Base-by-base conservation (phyloP, 1,140 invertebrate genomes). In the Drosophila nigrodunni region DNA sequence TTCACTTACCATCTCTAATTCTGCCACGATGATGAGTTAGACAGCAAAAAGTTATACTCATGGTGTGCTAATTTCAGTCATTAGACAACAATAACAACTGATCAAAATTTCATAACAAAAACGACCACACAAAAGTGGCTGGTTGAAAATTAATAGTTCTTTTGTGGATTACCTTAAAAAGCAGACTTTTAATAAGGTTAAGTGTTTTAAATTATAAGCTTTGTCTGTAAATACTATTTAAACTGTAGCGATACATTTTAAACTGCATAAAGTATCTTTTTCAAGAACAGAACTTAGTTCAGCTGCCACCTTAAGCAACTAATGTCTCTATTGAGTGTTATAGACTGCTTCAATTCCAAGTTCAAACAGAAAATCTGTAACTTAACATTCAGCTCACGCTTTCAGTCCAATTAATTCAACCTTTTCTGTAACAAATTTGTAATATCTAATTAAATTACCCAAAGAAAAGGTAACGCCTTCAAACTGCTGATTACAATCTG, bases 1-100 rank as follows among this genome's bases (percentile, higher is more conserved):
- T 72, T 57, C 43, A 30, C 39, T 54, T 37, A 41, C 43, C 18
- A 71, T 39, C 25, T 25, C 18, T 49, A 55, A 71, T 47, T 41
- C 13, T 18, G 21, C 35, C n/a, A 7, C 21, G 13, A 25, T 37
- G 2, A 15, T n/a, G 5, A 10, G 44, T 46, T 11, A 55, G 13
- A 37, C 21, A 46, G 50, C 25, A 13, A 44, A 60, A 30, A 54
- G 11, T 18, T 41, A 52, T 55, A n/a, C 25, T 52, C 62, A 64
- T 55, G 49, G 73, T 71, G 82, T 71, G 83, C 73, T 88, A 88
- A 88, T 87, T 62, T 68, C 67, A 62, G 72, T 72, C 44, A 77
- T 87, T 77, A 74, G 18, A 41, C 7, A 8, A 7, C 18, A 55
- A 70, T 18, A 18, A 47, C 52, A 72, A 69, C 77, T 59, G 47